Evolutionary conservation across 2,797 vertebrate species (phyloP), one percentile per base, ranked within the genome.

Genomic region (Pteronotus mesoamericanus): DNA sequence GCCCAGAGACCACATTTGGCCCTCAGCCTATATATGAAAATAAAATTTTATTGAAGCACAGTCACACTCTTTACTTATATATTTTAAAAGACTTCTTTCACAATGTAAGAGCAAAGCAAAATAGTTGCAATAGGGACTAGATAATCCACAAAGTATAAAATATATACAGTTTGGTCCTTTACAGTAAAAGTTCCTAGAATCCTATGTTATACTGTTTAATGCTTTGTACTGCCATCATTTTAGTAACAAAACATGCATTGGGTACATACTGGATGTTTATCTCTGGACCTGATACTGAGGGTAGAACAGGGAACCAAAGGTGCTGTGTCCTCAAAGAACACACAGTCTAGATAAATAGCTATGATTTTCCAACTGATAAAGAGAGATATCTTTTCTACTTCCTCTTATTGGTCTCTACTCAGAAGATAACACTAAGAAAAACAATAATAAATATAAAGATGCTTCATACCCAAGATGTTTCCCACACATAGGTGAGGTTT

Each of bases 41-140:
- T 72, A 94, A 94, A 77, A 9, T 59, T 75, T 84, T 91, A 89
- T 79, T 86, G 53, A 64, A 71, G 90, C 68, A 29, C 9, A 46
- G 55, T 3, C 48, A 77, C 7, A 66, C n/a, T 57, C 8, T 78
- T 96, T 92, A 94, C 79, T 97, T 88, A 87, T 18, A n/a, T 74
- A 59, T 84, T 91, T 34, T 79, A 71, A 59, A 69, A 75, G 48
- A 39, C 44, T 83, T 37, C 79, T 89, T 91, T 93, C 80, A 89
- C 44, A 83, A 22, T 37, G 14, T 16, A 77, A 94, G 39, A 91
- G 69, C 86, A 95, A 68, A 89, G n/a, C 37, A 72, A 83, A 96
- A 15, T 93, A 16, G 39, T 19, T 86, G 21, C 29, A 68, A 34
- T 51, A 91, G 61, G 95, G 66, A 84, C 69, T 69, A 77, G 11